Percentiles rank a stretch among this genome's conserved stretches.
These are phyloP conservation scores for Hemichromis elongatus DNA, from an alignment of 2,113 vertebrate species.

Conservation along the genomic window DNA sequence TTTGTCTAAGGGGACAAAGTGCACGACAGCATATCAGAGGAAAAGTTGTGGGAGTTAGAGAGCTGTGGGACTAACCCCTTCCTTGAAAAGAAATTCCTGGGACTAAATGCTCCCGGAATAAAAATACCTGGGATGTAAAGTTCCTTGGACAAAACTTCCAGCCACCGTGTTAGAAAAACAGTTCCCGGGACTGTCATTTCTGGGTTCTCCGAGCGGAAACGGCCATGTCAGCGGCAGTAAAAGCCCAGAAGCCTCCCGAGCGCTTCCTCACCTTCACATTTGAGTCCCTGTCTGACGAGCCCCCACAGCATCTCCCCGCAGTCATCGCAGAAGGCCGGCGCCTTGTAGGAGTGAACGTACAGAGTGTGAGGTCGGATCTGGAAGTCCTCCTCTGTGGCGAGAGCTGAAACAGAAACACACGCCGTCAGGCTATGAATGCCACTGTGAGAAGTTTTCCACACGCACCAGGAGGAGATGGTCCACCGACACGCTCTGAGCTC, in stretches of 20 bases:
- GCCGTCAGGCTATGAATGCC: not conserved
- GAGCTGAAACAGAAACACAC: slow-evolving; percentile 67
- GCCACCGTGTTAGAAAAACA: not conserved
- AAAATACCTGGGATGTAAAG: not conserved
- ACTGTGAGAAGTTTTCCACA: not conserved
- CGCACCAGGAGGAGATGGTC: not conserved
- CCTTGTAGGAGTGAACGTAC: slow-evolving; percentile 93
- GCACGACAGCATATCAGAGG: not conserved
- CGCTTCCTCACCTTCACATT: slow-evolving; percentile 84
- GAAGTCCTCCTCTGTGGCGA: slow-evolving; percentile 88
- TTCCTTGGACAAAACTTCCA: not conserved
- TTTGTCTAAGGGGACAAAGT: not conserved
- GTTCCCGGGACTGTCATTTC: not conserved
- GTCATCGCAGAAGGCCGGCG: slow-evolving; percentile 93
- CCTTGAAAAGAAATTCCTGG: not conserved
- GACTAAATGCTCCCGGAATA: not conserved
- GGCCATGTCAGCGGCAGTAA: not conserved
- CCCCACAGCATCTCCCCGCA: slow-evolving; percentile 97
- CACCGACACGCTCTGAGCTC: not conserved
- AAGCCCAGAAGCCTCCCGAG: not conserved
- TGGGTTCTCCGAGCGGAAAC: not conserved
- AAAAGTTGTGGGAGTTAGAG: not conserved
- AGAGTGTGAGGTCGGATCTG: slow-evolving; percentile 91
- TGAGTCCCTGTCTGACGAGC: slow-evolving; percentile 90
- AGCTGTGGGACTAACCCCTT: not conserved